phyloP scores from a whole-genome alignment of 2,888 invertebrate genomes.

The Ametastegia equiseti region DNA sequence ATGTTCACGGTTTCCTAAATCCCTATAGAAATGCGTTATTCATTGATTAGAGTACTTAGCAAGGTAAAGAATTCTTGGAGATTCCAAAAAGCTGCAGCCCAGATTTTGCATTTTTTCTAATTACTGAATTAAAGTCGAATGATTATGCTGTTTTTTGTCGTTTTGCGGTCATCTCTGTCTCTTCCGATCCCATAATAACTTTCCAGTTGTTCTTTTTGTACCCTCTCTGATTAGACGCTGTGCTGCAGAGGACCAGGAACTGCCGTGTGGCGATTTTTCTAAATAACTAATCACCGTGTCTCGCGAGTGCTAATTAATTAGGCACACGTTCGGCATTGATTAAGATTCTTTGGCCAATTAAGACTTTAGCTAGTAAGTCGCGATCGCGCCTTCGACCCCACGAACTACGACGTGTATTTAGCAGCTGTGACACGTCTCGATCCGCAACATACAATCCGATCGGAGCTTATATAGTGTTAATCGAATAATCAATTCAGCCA shows the following conservation, averaged over 20 bases:
- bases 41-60: no score
- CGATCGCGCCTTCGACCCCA: constrained; percentile 1
- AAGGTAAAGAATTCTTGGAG: no score
- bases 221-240: constrained; percentile 24
- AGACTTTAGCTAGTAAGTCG: constrained; percentile 68
- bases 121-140: no score
- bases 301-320: constrained; percentile 73
- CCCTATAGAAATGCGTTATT: no score
- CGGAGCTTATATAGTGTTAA: neutral
- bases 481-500: neutral
- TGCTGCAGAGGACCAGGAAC: constrained; percentile 51
- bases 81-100: no score
- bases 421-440: neutral
- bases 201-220: neutral
- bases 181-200: neutral
- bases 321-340: constrained; percentile 65
- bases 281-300: constrained; percentile 69
- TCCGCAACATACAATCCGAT: neutral
- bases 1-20: no score
- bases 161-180: no score
- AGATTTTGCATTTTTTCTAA: no score
- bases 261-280: constrained; percentile 58
- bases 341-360: constrained; percentile 68
- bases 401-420: constrained; percentile 20
- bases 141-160: no score